phyloP scores from a whole-genome alignment of 2,113 vertebrate genomes.

The Ptyas mucosa region DNA sequence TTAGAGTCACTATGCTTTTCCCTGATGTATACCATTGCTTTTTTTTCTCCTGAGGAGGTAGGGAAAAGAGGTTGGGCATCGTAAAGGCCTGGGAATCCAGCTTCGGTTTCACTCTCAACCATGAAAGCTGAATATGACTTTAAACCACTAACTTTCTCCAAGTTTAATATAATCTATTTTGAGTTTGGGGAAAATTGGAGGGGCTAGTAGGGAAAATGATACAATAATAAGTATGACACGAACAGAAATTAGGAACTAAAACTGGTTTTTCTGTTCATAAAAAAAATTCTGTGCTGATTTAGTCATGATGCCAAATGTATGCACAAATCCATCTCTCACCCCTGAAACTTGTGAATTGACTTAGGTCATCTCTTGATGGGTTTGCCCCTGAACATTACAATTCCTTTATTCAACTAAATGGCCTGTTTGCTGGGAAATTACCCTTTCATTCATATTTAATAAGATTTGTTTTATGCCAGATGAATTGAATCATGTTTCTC shows the following conservation, averaged over 20 bases:
- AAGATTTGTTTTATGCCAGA: constrained; percentile 43
- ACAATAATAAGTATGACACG: not conserved
- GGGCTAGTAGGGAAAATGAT: not conserved
- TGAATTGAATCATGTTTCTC: constrained; percentile 38
- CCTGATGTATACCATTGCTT: not conserved
- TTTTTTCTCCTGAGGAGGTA: not conserved
- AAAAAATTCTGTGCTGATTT: not conserved
- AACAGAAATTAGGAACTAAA: not conserved
- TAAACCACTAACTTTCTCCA: not conserved
- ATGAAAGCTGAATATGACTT: not conserved
- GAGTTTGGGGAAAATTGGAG: not conserved
- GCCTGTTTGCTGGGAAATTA: constrained; percentile 35
- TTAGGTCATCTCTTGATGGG: not conserved
- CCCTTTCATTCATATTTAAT: constrained; percentile 44
- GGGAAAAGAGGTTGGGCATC: not conserved
- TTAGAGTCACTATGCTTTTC: not conserved
- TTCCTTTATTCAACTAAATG: constrained; percentile 13
- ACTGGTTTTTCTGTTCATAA: not conserved
- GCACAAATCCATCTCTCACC: not conserved
- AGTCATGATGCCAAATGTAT: not conserved
- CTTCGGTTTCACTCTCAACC: not conserved
- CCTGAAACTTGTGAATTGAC: not conserved
- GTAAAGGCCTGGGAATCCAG: not conserved
- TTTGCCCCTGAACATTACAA: not conserved
- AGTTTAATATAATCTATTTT: not conserved